Percentiles rank a stretch among this genome's conserved stretches.
phyloP scores from a whole-genome alignment of 2,797 vertebrate species.

The Sebastes iracundus region DNA sequence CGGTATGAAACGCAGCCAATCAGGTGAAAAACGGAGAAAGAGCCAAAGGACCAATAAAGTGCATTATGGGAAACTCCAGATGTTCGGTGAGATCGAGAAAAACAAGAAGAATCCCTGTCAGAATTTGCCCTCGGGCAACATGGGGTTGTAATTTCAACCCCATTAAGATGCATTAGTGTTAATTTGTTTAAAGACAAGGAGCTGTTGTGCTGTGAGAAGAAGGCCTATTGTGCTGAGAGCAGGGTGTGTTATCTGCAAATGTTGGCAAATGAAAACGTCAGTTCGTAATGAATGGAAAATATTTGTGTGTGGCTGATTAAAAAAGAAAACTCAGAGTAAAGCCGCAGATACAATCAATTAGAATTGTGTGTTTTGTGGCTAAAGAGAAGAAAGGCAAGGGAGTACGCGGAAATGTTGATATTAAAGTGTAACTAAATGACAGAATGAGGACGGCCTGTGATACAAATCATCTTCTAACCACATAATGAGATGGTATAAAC shows the following conservation, averaged over 20 bases:
- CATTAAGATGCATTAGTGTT: conserved; percentile 72
- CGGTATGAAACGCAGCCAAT: conserved; percentile 42
- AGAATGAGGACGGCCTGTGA: conserved; percentile 31
- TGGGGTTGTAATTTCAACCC: conserved; percentile 69
- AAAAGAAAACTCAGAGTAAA: conserved; percentile 14
- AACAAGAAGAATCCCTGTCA: conserved; percentile 63
- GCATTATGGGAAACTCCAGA: conserved; percentile 61
- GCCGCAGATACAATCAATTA: conserved; percentile 20
- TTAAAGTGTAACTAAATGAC: conserved; percentile 29
- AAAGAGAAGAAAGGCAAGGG: conserved; percentile 13
- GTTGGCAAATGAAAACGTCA: conserved; percentile 61
- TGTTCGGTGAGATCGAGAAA: conserved; percentile 54
- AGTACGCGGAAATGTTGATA: conserved; percentile 38
- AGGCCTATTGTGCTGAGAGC: conserved; percentile 58
- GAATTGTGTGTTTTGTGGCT: conserved; percentile 31
- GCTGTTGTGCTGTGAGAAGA: conserved; percentile 68
- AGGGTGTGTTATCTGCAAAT: conserved; percentile 60
- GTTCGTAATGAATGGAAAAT: conserved; percentile 58
- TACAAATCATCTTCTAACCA: conserved; percentile 63
- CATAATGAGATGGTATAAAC: conserved; percentile 67
- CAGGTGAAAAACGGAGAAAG: conserved; percentile 46
- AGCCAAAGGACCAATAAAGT: conserved; percentile 42
- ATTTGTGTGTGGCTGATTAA: conserved; percentile 11
- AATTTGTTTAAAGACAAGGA: conserved; percentile 75
- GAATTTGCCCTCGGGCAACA: conserved; percentile 46